Evolutionary conservation across 2,888 invertebrate species (phyloP).

Genomic region (Trissolcus japonicus): DNA sequence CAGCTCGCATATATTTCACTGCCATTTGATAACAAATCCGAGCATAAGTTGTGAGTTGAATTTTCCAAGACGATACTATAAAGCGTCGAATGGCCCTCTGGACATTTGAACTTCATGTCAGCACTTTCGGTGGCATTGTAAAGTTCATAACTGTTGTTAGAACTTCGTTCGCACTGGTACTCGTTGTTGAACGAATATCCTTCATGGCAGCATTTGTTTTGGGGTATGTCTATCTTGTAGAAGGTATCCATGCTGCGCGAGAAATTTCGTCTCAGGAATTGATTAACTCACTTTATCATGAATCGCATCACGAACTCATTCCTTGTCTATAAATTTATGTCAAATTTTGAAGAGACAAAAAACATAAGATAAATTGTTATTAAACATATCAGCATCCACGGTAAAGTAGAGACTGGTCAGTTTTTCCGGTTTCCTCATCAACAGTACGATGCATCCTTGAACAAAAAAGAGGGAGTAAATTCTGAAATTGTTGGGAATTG

Average conservation of each 20-base stretch:
- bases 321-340: too few species aligned
- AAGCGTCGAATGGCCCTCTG: constrained; percentile 6
- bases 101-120: constrained; percentile 26
- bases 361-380: too few species aligned
- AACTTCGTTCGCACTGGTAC: constrained; percentile 50
- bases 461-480: constrained; percentile 31
- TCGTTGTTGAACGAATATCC: constrained; percentile 56
- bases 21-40: constrained; percentile 59
- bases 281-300: background rate
- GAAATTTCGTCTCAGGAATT: background rate
- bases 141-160: constrained; percentile 22
- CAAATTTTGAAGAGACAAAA: too few species aligned
- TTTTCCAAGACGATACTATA: constrained; percentile 25
- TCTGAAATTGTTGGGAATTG: background rate
- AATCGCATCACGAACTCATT: constrained; percentile 21
- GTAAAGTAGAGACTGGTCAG: constrained; percentile 28
- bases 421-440: constrained; percentile 29
- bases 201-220: constrained; percentile 60
- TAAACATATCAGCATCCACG: background rate
- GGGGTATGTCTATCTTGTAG: constrained; percentile 36
- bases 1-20: constrained; percentile 61
- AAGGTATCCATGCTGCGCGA: constrained; percentile 25
- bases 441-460: constrained; percentile 28
- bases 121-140: constrained; percentile 14
- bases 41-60: constrained; percentile 47